Conservation (phyloP, 2,113 vertebrate genomes). For the Pangasianodon gigas region DNA sequence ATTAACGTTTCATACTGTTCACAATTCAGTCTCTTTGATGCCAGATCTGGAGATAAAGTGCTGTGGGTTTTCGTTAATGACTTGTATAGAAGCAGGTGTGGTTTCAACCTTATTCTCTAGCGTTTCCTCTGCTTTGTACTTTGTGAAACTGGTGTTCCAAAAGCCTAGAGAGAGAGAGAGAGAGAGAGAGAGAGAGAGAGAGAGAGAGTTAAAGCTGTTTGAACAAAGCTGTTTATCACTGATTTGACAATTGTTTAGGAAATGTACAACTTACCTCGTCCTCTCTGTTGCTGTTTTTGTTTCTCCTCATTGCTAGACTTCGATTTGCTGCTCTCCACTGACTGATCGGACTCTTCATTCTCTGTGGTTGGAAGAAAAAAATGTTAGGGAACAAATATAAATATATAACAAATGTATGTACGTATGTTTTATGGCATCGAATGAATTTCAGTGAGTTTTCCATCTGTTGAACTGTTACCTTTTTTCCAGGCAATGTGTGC, state of each 20-base stretch:
- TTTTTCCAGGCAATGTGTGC: conserved; percentile 83
- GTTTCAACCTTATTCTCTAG: conserved; percentile 35
- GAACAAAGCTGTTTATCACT: neutral
- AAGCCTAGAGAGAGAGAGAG: conserved; percentile 63
- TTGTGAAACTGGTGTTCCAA: conserved; percentile 68
- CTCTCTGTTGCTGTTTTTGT: conserved; percentile 68
- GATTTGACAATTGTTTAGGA: neutral
- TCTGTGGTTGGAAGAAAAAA: conserved; percentile 72
- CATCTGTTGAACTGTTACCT: conserved; percentile 69
- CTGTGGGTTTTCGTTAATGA: conserved; percentile 23
- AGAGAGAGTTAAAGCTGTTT: neutral
- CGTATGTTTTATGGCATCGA: neutral
- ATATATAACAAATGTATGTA: neutral
- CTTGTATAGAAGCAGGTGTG: neutral
- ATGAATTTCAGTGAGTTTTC: neutral
- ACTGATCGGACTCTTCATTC: conserved; percentile 82
- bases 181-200: conserved; percentile 44
- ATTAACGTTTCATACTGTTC: conserved; percentile 9
- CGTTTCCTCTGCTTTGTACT: conserved; percentile 69
- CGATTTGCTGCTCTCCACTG: conserved; percentile 84
- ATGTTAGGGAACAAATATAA: neutral
- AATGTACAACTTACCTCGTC: conserved; percentile 66
- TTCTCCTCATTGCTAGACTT: conserved; percentile 84
- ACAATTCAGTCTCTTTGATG: conserved; percentile 72
- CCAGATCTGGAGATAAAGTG: conserved; percentile 18